Evolutionary conservation across 1,140 invertebrate species (phyloP).

Genomic region (Ephestia elutella): DNA sequence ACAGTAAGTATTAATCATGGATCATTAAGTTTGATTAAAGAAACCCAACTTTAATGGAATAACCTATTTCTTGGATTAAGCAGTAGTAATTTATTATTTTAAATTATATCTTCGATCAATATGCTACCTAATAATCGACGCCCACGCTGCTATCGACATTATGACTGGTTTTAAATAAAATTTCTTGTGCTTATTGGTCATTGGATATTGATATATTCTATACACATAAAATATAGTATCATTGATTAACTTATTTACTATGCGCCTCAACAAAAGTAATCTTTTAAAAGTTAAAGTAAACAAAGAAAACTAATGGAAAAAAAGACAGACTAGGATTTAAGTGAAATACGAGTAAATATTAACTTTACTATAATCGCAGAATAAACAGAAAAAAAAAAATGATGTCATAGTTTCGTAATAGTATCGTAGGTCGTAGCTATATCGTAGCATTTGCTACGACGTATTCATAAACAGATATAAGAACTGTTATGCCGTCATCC

Average conservation of each 20-base stretch:
- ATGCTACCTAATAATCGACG: slow-evolving; percentile 1
- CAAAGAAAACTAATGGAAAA: too few relatives aligned
- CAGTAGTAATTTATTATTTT: slow-evolving; percentile 2
- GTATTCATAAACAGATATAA: too few relatives aligned
- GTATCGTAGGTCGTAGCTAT: too few relatives aligned
- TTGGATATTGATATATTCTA: neutral
- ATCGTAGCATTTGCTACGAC: too few relatives aligned
- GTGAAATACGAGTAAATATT: too few relatives aligned
- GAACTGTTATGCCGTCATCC: too few relatives aligned
- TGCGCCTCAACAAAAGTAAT: too few relatives aligned
- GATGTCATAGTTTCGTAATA: too few relatives aligned
- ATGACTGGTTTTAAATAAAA: neutral
- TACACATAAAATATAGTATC: neutral
- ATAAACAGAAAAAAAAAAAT: too few relatives aligned
- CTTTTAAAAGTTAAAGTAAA: too few relatives aligned
- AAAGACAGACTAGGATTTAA: too few relatives aligned
- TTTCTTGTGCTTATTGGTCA: neutral
- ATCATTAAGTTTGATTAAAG: slow-evolving; percentile 2
- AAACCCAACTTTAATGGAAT: neutral
- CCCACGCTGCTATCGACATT: neutral
- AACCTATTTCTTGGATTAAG: neutral
- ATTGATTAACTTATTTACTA: neutral
- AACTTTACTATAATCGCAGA: too few relatives aligned
- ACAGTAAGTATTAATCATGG: neutral
- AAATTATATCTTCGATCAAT: slow-evolving; percentile 2